A percentile compares a stretch with the other conserved stretches of the same genome.
These are phyloP conservation scores for Capricornis sumatraensis DNA, from an alignment of 2,113 vertebrate genomes.

Conservation along the genomic window DNA sequence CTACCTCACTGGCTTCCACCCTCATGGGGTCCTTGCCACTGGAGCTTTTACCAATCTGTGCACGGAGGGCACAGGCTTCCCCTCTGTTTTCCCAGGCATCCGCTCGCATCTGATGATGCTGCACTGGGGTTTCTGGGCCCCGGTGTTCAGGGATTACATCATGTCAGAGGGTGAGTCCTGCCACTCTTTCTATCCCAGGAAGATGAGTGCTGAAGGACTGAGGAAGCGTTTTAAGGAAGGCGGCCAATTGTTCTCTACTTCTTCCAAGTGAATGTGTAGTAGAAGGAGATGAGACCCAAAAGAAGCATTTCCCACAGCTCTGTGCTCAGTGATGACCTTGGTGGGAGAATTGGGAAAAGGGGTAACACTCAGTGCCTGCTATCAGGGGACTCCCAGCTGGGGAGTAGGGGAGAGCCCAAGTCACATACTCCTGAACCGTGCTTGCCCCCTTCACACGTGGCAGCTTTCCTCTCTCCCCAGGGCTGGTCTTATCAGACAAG, in stretches of 20 bases:
- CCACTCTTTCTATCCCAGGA: background rate
- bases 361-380: too few species aligned
- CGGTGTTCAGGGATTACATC: conserved; percentile 91
- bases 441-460: background rate
- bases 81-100: conserved; percentile 85
- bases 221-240: background rate
- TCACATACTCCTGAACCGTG: background rate
- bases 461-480: conserved; percentile 70
- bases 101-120: conserved; percentile 88
- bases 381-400: background rate
- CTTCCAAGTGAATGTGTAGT: background rate
- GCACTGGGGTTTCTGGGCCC: conserved; percentile 89
- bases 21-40: conserved; percentile 88
- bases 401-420: background rate
- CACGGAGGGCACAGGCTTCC: conserved; percentile 85
- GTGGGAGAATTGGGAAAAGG: background rate
- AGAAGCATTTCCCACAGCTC: background rate
- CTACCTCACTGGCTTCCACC: conserved; percentile 92
- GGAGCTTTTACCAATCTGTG: conserved; percentile 93
- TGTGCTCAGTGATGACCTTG: rapidly evolving
- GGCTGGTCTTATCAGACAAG: conserved; percentile 89
- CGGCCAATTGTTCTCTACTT: background rate
- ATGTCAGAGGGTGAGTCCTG: conserved; percentile 87
- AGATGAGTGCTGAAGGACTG: background rate
- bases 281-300: background rate